Base-by-base conservation (phyloP, 2,797 vertebrate species). In the Gallinago stenura region DNA sequence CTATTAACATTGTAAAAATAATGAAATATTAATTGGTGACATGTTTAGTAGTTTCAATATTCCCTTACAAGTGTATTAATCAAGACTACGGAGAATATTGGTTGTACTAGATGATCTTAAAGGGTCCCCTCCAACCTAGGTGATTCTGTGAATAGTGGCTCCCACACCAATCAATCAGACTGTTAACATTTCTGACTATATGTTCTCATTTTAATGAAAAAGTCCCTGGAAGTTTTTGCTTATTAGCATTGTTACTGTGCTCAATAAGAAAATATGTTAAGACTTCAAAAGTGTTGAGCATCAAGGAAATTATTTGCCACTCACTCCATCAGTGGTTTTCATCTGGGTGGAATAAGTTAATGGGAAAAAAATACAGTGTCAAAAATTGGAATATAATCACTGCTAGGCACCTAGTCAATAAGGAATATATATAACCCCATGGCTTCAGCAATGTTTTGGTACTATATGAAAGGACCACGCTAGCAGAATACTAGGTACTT, bases 351-450 rank as follows among this genome's bases (percentile, higher is more conserved):
- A 39, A 1, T 20, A 30, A 39, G 33, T 61, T 60, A 21, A 25
- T 6, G 14, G 9, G 51, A 45, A 21, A 65, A 25, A 12, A 5
- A 33, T 9, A 2, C 1, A 43, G 9, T 4, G 37, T 18, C 24
- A 51, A 57, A 30, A 89, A 33, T 1, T 1, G 3, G 54, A 21
- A 6, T 10, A 3, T 9, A 6, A 51, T 18, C 11, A 30, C 16
- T 6, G 18, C 3, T 10, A 12, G 46, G 22, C 33, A 7, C 35
- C 2, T 3, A 41, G 35, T 14, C 37, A 54, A 0, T 6, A 13
- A 56, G 50, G 57, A 61, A 8, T 0, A 53, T 33, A 39, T 25
- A 31, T 4, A 41, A 39, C 1, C 1, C 24, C 45, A 11, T 24
- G n/a, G n/a, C 71, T 71, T 70, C 46, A 57, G 22, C 14, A 14